These are phyloP conservation scores for Peucedramus taeniatus DNA, from an alignment of 2,113 vertebrate species.

Conservation along the genomic window DNA sequence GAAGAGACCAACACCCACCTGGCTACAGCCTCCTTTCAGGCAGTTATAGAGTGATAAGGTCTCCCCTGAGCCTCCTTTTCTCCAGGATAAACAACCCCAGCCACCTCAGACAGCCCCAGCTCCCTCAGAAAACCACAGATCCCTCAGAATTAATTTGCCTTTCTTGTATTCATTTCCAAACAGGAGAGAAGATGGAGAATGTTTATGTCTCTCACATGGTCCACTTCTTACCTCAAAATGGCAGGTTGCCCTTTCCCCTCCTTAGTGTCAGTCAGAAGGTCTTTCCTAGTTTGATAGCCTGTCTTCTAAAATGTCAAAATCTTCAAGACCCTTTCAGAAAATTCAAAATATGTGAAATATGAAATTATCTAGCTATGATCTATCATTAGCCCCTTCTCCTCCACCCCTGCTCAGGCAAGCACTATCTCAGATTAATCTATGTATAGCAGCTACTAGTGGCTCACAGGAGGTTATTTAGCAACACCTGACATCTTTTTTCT, in stretches of 20 bases:
- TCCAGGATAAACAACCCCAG: neutral
- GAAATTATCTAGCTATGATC: neutral
- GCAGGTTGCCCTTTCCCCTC: neutral
- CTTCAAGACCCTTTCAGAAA: neutral
- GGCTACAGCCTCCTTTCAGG: neutral
- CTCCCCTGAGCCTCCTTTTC: neutral
- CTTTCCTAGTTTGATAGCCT: neutral
- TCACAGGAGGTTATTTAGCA: neutral
- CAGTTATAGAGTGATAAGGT: neutral
- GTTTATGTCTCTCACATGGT: neutral
- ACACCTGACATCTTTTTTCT: neutral
- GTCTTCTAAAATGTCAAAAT: neutral
- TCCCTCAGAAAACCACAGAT: neutral
- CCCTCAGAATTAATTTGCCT: neutral
- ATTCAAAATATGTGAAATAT: neutral
- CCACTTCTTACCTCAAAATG: neutral
- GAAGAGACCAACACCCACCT: neutral
- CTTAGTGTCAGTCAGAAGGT: neutral
- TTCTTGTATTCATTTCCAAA: neutral
- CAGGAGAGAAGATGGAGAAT: neutral
- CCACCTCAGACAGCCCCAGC: neutral
- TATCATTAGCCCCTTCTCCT: neutral
- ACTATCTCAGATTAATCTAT: neutral
- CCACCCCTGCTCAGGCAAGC: neutral
- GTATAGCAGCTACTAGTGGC: neutral